Conservation (phyloP, 2,113 vertebrate species). For the Platysternon megacephalum region DNA sequence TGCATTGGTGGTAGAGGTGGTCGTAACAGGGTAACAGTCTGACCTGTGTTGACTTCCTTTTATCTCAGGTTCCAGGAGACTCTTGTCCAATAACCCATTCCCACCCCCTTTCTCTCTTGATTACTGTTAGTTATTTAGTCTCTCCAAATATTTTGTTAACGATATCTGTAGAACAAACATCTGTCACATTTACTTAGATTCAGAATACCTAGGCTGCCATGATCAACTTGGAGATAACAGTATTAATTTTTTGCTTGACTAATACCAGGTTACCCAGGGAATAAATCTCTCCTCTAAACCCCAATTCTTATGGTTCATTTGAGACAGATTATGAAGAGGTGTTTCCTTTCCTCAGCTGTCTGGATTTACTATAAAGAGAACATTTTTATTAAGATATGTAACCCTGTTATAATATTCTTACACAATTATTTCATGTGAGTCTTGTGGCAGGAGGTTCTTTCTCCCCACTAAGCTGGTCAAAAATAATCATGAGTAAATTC, state of each 20-base stretch:
- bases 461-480: neutral
- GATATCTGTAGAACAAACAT: neutral
- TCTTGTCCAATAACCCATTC: neutral
- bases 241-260: neutral
- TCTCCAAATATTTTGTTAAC: slow-evolving; percentile 2
- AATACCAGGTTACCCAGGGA: neutral
- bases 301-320: neutral
- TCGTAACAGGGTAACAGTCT: neutral
- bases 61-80: neutral
- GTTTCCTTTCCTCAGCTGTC: neutral
- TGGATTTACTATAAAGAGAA: neutral
- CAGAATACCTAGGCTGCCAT: neutral
- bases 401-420: neutral
- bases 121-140: slow-evolving; percentile 34
- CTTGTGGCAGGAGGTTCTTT: neutral
- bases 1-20: neutral
- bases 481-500: neutral
- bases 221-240: neutral
- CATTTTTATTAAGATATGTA: neutral
- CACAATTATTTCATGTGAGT: neutral
- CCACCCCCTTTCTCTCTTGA: neutral
- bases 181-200: neutral
- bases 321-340: neutral
- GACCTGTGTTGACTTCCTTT: neutral
- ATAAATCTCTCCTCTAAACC: neutral